phyloP scores from a whole-genome alignment of 2,888 invertebrate genomes.

The Psylliodes chrysocephalus region DNA sequence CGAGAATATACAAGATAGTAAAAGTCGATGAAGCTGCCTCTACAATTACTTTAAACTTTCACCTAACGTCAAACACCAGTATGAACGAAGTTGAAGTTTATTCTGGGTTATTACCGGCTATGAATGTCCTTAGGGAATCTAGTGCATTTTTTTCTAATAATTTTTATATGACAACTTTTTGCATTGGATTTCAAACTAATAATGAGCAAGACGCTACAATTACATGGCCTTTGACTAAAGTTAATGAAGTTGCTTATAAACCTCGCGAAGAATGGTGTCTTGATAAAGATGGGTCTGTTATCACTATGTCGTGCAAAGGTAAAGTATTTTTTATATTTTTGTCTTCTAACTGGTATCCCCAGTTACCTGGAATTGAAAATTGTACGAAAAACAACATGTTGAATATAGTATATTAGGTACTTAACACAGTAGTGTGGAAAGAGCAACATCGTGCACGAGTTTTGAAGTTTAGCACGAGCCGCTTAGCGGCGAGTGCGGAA shows the following conservation, averaged over 20 bases:
- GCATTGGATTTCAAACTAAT: constrained; percentile 32
- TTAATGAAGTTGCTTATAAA: constrained; percentile 23
- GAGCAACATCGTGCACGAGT: too few species aligned
- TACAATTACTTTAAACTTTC: constrained; percentile 46
- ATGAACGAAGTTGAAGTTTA: background rate
- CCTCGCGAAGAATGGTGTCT: constrained; percentile 62
- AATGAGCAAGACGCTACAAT: constrained; percentile 21
- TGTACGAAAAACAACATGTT: too few species aligned
- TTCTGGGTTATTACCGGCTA: background rate
- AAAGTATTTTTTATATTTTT: too few species aligned
- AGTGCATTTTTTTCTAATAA: constrained; percentile 28
- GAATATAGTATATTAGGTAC: too few species aligned
- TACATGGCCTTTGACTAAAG: constrained; percentile 44
- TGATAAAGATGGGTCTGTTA: constrained; percentile 68
- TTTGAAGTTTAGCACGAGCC: too few species aligned
- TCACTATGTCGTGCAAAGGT: constrained; percentile 68
- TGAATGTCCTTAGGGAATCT: background rate
- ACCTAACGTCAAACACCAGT: constrained; percentile 36
- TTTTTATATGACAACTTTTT: constrained; percentile 40
- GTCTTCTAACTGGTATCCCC: too few species aligned
- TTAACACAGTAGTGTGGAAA: too few species aligned
- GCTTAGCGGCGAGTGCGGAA: too few species aligned
- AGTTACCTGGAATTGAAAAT: too few species aligned
- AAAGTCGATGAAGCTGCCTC: constrained; percentile 41
- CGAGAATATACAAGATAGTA: constrained; percentile 49